Conservation (phyloP, 2,888 invertebrate genomes). For the Sceliomorpha sp. region DNA sequence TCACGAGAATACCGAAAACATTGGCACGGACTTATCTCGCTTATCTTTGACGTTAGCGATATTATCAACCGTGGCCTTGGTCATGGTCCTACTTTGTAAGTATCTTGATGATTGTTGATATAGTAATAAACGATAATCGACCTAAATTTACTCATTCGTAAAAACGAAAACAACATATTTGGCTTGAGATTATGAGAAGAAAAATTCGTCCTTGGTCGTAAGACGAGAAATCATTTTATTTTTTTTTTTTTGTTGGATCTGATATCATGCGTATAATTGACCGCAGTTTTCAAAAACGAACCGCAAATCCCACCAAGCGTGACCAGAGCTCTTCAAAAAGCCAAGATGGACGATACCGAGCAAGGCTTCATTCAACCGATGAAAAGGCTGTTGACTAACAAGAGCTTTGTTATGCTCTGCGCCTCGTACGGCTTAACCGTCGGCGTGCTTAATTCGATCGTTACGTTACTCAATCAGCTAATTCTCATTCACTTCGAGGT, state of each 20-base stretch:
- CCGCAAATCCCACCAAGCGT: constrained; percentile 83
- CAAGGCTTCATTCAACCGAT: constrained; percentile 72
- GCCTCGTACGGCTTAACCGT: constrained; percentile 86
- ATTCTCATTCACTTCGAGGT: constrained; percentile 79
- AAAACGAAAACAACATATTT: no score
- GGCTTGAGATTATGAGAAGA: no score
- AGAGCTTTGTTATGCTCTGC: constrained; percentile 83
- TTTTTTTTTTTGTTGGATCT: no score
- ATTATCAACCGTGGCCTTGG: constrained; percentile 82
- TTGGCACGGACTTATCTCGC: constrained; percentile 77
- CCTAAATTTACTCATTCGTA: no score
- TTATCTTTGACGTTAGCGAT: constrained; percentile 71
- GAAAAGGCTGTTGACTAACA: constrained; percentile 82
- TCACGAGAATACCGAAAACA: constrained; percentile 78
- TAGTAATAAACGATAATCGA: neutral
- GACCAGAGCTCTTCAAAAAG: constrained; percentile 69
- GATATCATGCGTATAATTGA: no score
- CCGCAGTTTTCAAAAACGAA: constrained; percentile 83
- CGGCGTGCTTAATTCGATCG: constrained; percentile 87
- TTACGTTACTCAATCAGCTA: constrained; percentile 83
- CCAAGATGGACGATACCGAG: constrained; percentile 45
- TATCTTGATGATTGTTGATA: constrained; percentile 19
- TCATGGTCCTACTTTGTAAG: constrained; percentile 82
- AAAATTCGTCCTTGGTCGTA: neutral
- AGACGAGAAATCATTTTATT: constrained; percentile 1